A percentile compares a stretch with the other conserved stretches of the same genome.
phyloP scores from a whole-genome alignment of 1,140 invertebrate genomes.

The Panulirus ornatus region DNA sequence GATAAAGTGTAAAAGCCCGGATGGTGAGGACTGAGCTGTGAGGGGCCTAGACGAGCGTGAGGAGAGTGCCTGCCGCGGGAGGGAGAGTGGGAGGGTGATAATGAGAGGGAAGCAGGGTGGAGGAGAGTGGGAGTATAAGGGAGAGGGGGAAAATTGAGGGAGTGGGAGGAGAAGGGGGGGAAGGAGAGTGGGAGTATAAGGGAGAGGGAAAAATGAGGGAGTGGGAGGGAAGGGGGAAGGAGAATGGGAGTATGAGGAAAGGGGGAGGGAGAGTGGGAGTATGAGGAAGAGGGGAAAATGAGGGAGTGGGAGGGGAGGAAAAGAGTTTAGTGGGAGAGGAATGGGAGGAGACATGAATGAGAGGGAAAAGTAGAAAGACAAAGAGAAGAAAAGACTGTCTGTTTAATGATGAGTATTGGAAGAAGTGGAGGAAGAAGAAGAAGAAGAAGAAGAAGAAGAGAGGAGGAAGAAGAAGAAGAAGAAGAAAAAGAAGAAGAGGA shows the following conservation, averaged over 20 bases:
- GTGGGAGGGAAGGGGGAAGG: neutral
- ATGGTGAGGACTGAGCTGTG: neutral
- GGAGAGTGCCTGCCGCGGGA: neutral
- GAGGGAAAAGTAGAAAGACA: neutral
- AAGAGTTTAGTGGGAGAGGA: neutral
- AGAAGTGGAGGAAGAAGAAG: neutral
- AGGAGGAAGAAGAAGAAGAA: neutral
- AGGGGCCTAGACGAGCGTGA: neutral
- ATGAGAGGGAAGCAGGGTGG: neutral
- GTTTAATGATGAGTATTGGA: neutral
- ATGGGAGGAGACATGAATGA: too few relatives aligned
- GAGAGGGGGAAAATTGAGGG: neutral
- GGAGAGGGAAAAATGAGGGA: too few relatives aligned
- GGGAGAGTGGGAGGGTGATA: neutral
- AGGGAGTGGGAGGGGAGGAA: neutral
- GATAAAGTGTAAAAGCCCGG: conserved; percentile 5
- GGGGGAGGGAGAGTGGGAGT: neutral
- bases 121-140: neutral
- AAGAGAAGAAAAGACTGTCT: neutral
- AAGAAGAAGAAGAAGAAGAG: neutral
- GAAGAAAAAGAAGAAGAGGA: neutral
- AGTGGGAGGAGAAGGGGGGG: neutral
- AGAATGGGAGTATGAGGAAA: neutral
- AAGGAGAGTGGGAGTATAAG: neutral
- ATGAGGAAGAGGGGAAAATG: neutral